phyloP scores from a whole-genome alignment of 2,113 vertebrate species.

The Pluvialis apricaria region DNA sequence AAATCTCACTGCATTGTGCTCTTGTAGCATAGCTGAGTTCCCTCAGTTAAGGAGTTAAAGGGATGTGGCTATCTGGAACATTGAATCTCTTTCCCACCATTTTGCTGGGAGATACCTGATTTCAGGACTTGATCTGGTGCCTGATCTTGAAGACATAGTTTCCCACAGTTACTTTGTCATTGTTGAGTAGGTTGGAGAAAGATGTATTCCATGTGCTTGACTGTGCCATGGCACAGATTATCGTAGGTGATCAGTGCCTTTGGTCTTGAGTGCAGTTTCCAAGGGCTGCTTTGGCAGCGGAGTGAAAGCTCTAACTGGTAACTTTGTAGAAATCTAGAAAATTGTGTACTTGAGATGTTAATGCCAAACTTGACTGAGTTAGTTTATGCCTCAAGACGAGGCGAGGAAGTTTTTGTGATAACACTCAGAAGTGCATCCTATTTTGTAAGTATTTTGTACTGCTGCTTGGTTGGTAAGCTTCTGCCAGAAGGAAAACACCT shows the following conservation, averaged over 20 bases:
- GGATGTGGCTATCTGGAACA: not conserved
- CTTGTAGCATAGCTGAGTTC: not conserved
- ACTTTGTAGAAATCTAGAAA: not conserved
- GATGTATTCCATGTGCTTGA: not conserved
- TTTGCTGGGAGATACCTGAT: not conserved
- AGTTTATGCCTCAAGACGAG: not conserved
- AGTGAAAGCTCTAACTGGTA: not conserved
- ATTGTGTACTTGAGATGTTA: not conserved
- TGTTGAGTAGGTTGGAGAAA: not conserved
- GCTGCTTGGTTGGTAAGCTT: not conserved
- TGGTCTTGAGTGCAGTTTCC: not conserved
- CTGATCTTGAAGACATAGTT: not conserved
- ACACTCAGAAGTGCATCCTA: not conserved
- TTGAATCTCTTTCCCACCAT: not conserved
- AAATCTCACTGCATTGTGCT: not conserved
- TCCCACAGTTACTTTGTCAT: not conserved
- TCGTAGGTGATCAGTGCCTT: not conserved
- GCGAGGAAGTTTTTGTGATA: not conserved
- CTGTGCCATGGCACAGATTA: not conserved
- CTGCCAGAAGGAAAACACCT: not conserved
- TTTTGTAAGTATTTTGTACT: not conserved
- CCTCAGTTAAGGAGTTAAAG: not conserved
- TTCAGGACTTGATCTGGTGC: not conserved
- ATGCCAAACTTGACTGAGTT: not conserved
- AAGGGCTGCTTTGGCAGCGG: rapidly evolving